Percentiles rank a stretch among this genome's conserved stretches.
These are phyloP conservation scores for Dione juno DNA, from an alignment of 2,888 invertebrate species.

Conservation along the genomic window DNA sequence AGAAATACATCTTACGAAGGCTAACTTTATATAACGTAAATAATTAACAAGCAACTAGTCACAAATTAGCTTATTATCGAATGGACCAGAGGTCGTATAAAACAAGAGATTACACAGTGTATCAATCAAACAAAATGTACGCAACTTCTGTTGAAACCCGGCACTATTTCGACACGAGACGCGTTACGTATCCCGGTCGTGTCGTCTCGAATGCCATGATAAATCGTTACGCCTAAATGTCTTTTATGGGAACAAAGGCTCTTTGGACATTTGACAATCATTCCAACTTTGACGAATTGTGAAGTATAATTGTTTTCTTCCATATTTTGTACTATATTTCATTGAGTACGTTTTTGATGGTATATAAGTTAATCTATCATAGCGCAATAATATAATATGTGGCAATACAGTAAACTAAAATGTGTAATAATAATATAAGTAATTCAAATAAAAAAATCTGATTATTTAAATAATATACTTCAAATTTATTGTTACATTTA, in stretches of 20 bases:
- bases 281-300: slow-evolving; percentile 26
- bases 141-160: slow-evolving; percentile 71
- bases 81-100: slow-evolving; percentile 62
- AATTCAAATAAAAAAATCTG: not conserved
- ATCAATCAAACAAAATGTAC: slow-evolving; percentile 77
- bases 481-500: not conserved
- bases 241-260: slow-evolving; percentile 38
- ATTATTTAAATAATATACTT: not conserved
- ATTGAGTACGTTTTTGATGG: not conserved
- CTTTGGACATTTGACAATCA: slow-evolving; percentile 22
- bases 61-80: slow-evolving; percentile 54
- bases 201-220: slow-evolving; percentile 47
- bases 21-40: slow-evolving; percentile 17
- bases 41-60: slow-evolving; percentile 33
- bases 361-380: slow-evolving; percentile 1
- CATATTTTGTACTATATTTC: not conserved
- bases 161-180: slow-evolving; percentile 69
- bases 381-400: slow-evolving; percentile 3
- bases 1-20: slow-evolving; percentile 16
- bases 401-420: slow-evolving; percentile 10
- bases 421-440: slow-evolving; percentile 4
- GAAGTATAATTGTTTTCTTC: slow-evolving; percentile 9
- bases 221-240: slow-evolving; percentile 45
- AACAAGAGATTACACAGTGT: slow-evolving; percentile 75
- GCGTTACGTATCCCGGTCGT: slow-evolving; percentile 65